A percentile compares a stretch with the other conserved stretches of the same genome.
Evolutionary conservation across 2,888 invertebrate species (phyloP).

Genomic region (Argyra leucocephala): DNA sequence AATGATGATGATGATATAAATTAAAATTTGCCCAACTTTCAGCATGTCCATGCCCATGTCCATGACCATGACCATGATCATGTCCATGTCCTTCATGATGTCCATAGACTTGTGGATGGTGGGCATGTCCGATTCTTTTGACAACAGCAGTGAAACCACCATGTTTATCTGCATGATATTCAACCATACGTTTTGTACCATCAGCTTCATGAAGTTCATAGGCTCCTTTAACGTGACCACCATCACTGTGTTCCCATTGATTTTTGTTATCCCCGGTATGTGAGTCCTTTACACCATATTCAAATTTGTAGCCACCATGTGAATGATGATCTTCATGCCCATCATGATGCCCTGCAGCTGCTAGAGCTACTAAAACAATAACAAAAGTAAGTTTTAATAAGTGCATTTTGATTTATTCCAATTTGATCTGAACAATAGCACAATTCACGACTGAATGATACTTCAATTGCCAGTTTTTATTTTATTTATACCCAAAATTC

Average conservation of each 20-base stretch:
- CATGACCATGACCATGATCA: too few species aligned
- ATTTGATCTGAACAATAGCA: neutral
- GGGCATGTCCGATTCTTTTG: slow-evolving; percentile 43
- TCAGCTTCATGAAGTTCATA: slow-evolving; percentile 46
- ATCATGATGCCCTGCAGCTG: slow-evolving; percentile 18
- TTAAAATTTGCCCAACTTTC: too few species aligned
- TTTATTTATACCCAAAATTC: too few species aligned
- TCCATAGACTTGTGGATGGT: slow-evolving; percentile 28
- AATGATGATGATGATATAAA: too few species aligned
- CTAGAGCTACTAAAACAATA: slow-evolving; percentile 14
- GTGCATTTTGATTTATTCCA: neutral
- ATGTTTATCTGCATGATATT: slow-evolving; percentile 45
- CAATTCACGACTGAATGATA: neutral
- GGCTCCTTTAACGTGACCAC: slow-evolving; percentile 44
- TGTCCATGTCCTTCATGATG: too few species aligned
- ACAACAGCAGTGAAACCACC: slow-evolving; percentile 46
- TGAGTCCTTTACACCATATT: slow-evolving; percentile 46
- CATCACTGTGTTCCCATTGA: slow-evolving; percentile 47
- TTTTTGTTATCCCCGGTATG: slow-evolving; percentile 46
- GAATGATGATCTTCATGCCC: slow-evolving; percentile 40
- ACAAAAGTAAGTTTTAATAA: neutral
- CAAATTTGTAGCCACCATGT: slow-evolving; percentile 44
- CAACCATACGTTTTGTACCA: slow-evolving; percentile 46
- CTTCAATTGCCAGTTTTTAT: too few species aligned
- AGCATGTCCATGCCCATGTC: too few species aligned